Conservation (phyloP, 2,797 vertebrate genomes). For the Capromys pilorides region DNA sequence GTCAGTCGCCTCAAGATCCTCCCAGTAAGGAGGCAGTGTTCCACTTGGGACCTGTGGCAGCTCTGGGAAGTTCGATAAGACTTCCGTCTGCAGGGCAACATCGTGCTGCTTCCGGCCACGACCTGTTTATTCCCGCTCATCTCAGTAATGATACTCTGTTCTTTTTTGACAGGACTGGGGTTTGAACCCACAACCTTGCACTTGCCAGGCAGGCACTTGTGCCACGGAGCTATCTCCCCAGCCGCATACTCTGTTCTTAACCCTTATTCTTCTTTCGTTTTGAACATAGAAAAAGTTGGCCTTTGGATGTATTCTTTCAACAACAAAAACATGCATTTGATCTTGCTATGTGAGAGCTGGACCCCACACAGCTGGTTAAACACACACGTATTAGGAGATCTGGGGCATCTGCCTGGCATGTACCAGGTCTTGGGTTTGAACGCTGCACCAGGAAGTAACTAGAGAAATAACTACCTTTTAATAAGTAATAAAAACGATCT, state of each 20-base stretch:
- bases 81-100: neutral
- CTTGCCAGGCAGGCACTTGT: too few relatives aligned
- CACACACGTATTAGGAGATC: neutral
- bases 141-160: neutral
- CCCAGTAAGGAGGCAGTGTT: neutral
- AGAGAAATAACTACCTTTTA: neutral
- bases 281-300: neutral
- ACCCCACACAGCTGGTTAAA: neutral
- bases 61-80: neutral
- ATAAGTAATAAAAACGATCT: neutral
- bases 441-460: neutral
- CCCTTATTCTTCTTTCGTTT: neutral
- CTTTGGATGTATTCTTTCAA: neutral
- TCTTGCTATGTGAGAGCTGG: neutral
- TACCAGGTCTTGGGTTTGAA: neutral
- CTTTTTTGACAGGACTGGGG: too few relatives aligned
- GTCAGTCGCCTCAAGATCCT: neutral
- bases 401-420: neutral
- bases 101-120: neutral
- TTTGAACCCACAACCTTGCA: too few relatives aligned
- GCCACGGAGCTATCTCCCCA: too few relatives aligned
- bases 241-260: neutral
- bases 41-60: neutral
- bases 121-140: neutral
- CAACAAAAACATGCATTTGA: neutral